Conservation (phyloP, 2,797 vertebrate genomes). For the Erithacus rubecula region DNA sequence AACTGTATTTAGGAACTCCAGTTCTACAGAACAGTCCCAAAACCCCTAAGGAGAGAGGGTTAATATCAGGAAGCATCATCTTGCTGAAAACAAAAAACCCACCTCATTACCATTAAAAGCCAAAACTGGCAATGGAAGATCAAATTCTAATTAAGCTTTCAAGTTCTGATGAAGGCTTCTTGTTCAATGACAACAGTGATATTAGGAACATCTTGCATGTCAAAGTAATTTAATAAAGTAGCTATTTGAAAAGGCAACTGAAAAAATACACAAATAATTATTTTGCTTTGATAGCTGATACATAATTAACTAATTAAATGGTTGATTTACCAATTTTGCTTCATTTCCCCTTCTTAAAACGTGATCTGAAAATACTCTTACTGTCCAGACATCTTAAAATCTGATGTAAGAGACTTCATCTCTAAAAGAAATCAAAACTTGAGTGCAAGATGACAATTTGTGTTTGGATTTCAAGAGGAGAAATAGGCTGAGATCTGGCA, state of each 20-base stretch:
- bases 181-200: not conserved
- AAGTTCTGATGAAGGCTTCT: not conserved
- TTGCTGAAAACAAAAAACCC: not conserved
- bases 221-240: slow-evolving; percentile 7
- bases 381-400: not conserved
- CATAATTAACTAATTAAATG: not conserved
- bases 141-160: not conserved
- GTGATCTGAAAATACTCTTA: not conserved
- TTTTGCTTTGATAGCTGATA: not conserved
- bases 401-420: not conserved
- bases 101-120: not conserved
- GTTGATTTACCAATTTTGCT: not conserved
- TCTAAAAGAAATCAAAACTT: not conserved
- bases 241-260: not conserved
- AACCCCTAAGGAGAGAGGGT: not conserved
- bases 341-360: not conserved
- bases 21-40: not conserved
- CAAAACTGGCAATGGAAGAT: not conserved
- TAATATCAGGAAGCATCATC: not conserved
- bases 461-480: not conserved
- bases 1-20: not conserved
- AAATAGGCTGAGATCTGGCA: not conserved
- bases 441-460: not conserved
- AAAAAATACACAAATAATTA: not conserved
- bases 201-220: not conserved